Base-by-base conservation (phyloP, 2,797 vertebrate species). In the Anisognathus igniventris region DNA sequence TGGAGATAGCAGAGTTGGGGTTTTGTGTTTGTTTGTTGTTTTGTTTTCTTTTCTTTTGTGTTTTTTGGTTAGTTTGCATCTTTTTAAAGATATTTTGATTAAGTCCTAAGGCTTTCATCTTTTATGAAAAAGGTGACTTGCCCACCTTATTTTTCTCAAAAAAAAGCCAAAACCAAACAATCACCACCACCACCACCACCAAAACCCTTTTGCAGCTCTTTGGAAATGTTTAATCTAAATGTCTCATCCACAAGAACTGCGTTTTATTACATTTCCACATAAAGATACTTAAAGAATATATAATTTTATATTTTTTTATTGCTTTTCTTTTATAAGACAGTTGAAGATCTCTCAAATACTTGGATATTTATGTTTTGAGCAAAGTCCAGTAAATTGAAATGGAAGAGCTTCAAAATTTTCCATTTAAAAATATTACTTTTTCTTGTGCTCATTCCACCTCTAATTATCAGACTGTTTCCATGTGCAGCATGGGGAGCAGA, bases 21-120 rank as follows among this genome's bases (percentile, higher is more conserved):
- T 30, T 15, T 23, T 17, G 9, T 1, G 14, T 35, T 61, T 35
- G 14, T n/a, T 37, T 24, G 16, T 51, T 31, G 9, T 16, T 58
- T 58, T 31, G 0, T 0, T 30, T 8, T 31, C 9, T 30, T 23
- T 54, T 24, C 0, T 0, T 33, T 7, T 25, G 20, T 24, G 28
- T 6, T 31, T 12, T 48, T 33, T 30, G 39, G 8, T 42, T 51
- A 12, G 5, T 14, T 40, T 75, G 2, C 3, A 22, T 53, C 1
- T 48, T 77, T 53, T 31, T 23, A 40, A 47, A 30, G 3, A 3
- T 65, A 28, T 51, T 93, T 88, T 16, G 17, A 0, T 71, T 67
- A 62, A 24, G 12, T 20, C 9, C 5, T 20, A 7, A 42, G 12
- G 39, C 10, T 51, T 85, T 87, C 1, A n/a, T 45, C 5, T 71